These are phyloP conservation scores for Rhinogobius similis DNA, from an alignment of 2,113 vertebrate genomes.

Conservation along the genomic window DNA sequence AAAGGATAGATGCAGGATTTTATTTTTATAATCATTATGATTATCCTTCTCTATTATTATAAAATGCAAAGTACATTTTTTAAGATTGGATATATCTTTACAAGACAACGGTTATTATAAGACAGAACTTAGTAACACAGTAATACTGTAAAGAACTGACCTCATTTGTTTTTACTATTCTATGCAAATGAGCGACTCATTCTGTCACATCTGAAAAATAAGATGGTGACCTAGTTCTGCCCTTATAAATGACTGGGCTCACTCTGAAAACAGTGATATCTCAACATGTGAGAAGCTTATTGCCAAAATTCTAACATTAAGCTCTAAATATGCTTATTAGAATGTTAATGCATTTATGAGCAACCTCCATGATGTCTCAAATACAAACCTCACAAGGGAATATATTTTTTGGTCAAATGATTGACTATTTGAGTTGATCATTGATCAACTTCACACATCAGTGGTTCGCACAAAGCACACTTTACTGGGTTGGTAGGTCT, in stretches of 20 bases:
- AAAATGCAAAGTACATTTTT: background rate
- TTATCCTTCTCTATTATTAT: background rate
- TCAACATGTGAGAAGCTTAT: background rate
- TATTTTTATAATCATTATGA: too few species aligned
- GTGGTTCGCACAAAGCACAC: conserved; percentile 2
- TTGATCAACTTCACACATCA: too few species aligned
- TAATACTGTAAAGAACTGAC: background rate
- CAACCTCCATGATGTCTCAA: background rate
- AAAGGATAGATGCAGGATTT: background rate
- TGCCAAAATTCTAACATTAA: background rate
- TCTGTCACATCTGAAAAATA: conserved; percentile 6
- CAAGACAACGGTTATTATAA: background rate
- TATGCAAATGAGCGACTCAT: conserved; percentile 11
- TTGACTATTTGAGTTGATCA: background rate
- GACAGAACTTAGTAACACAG: background rate
- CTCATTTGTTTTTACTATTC: conserved; percentile 6
- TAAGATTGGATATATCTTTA: background rate
- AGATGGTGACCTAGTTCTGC: conserved; percentile 6
- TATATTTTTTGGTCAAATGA: background rate
- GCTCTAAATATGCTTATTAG: background rate
- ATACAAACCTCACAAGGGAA: background rate
- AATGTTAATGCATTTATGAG: background rate
- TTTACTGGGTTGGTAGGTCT: background rate
- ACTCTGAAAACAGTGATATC: background rate
- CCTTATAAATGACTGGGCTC: conserved; percentile 4